Base-by-base conservation (phyloP, 2,113 vertebrate genomes). In the Fregetta grallaria region DNA sequence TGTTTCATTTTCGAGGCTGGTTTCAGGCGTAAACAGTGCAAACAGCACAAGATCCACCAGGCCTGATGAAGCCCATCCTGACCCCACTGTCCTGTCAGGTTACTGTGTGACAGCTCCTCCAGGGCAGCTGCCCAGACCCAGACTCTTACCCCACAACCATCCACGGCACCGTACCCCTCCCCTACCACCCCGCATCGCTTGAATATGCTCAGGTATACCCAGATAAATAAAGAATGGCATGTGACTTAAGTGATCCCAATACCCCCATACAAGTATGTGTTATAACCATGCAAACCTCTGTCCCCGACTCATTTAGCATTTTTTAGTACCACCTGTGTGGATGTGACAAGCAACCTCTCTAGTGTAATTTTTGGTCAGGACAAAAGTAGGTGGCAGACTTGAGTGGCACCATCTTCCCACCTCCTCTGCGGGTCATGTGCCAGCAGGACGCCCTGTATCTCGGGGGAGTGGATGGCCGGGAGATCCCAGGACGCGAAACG, bases 371-470 rank as follows among this genome's bases (percentile, higher is more conserved):
- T 42, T 38, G 22, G 36, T 52, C 58, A 36, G 80, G 70, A 27
- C 25, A 56, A 45, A 67, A 67, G 38, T 2, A 53, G 38, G 59
- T 67, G 44, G 5, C 65, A 72, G 32, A 13, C 11, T 50, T 19
- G 36, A 71, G 45, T 22, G 65, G 40, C 53, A 88, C 19, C 87
- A 36, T 32, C 50, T 62, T 77, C 66, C 63, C 38, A 25, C 3
- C 2, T 79, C 19, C 45, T 80, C 45, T 14, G 27, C 0, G 0
- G 15, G 44, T 67, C 19, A 2, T 1, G 0, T 29, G 29, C 29
- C 72, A 58, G 49, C 53, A 72, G 53, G 19, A 91, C 18, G 40
- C 42, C 25, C 42, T 52, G 15, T 21, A 8, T 45, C 47, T 53
- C 10, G 0, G 13, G 29, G 47, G 15, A 45, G 13, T 13, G 16